Base-by-base conservation (phyloP, 2,113 vertebrate species). In the Electrona antarctica region DNA sequence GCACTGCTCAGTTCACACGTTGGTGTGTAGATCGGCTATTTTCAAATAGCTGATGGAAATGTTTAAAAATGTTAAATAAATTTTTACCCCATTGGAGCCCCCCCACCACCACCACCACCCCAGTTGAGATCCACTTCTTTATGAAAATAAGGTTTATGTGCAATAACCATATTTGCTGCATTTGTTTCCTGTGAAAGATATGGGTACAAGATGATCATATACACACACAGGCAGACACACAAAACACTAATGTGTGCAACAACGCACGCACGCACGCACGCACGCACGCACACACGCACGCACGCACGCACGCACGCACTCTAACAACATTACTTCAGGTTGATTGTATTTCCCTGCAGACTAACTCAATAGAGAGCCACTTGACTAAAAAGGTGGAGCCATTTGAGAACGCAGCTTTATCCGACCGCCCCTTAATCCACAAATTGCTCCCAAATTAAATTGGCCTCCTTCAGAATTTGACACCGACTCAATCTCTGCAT, bases 371-470 rank as follows among this genome's bases (percentile, higher is more conserved):
- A 55, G 14, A 71, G 41, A 73, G 52, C 47, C 60, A 55, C 62
- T 63, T 49, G 41, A 59, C 72, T 67, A 46, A 71, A 77, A 66
- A 46, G 48, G 61, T 14, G 60, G 64, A 60, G 28, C 57, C 48
- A 41, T 72, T 77, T 66, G 62, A 74, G 58, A 67, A 67, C 15
- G 46, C 33, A 3, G 29, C 21, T 72, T 47, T 67, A 71, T 76
- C 76, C 49, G 52, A 54, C 75, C 69, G 55, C 14, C 33, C 3
- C 5, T 52, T 65, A 63, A 81, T 68, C 71, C 64, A 72, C 64
- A 73, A 75, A 77, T 68, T 64, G 67, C 58, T 61, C 64, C 64
- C n/a, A 77, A 80, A 76, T 78, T 50, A 59, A 65, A 76, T 67
- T 67, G 49, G 4, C 55, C 6, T 41, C 49, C 45, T 56, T 68